Base-by-base conservation (phyloP, 2,797 vertebrate genomes). In the Liparis tanakae region DNA sequence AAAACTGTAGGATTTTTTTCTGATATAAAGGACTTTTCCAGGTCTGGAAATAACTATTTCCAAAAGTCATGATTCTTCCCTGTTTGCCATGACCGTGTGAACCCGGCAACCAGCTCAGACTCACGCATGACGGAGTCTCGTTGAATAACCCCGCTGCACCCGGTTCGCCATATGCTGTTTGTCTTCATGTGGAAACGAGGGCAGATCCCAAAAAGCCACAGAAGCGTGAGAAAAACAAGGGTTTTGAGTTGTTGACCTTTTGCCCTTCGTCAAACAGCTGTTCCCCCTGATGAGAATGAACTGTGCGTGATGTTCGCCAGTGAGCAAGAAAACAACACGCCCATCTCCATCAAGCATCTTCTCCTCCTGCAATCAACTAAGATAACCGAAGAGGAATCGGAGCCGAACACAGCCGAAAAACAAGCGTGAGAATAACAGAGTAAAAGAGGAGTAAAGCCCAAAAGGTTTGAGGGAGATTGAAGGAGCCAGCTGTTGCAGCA, bases 401-500 rank as follows among this genome's bases (percentile, higher is more conserved):
- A 46, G 53, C 20, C 14, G 82, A 76, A 69, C 25, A 61, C 3
- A 46, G 43, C 51, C 53, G 44, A 34, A 4, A 59, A 70, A 55
- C 22, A 54, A 53, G 58, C 17, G 77, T 63, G n/a, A 10, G 64
- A 84, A 77, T 72, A 3, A 72, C 70, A 78, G 3, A 43, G 36
- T 7, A 62, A 74, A 73, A 55, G 56, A 33, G 39, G 51, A 53
- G 22, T 34, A 54, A 80, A 74, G 44, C 58, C 33, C 72, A 77
- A 36, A 65, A 67, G 36, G 46, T 79, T 79, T 83, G 76, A 84
- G 50, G 59, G 64, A 79, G 85, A 87, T 81, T 48, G 10, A 83
- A 84, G 39, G 51, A 85, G 83, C 85, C 85, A 91, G 87, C 83
- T 88, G 85, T 77, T 86, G 79, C 77, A 83, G 58, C 33, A 0